A percentile compares a stretch with the other conserved stretches of the same genome.
phyloP scores from a whole-genome alignment of 2,797 vertebrate genomes.

The Acanthurus leucopareius region DNA sequence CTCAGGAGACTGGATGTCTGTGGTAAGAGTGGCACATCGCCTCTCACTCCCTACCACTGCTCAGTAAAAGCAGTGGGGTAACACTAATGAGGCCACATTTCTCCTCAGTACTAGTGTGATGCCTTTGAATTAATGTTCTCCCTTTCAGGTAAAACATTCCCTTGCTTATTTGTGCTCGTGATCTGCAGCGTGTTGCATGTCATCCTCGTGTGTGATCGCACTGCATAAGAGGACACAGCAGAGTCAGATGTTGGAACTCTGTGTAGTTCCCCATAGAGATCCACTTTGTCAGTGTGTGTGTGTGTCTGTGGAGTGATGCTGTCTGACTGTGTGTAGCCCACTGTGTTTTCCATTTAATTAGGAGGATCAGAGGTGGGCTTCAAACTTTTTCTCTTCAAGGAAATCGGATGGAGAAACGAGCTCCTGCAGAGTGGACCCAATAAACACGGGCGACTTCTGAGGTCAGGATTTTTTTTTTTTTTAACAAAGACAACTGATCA shows the following conservation, averaged over 20 bases:
- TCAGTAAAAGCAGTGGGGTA: conserved; percentile 78
- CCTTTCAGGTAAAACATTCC: conserved; percentile 82
- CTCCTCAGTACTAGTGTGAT: conserved; percentile 69
- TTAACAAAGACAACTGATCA: conserved; percentile 65
- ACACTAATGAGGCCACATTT: conserved; percentile 84
- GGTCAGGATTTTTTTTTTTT: conserved; percentile 59
- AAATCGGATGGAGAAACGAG: conserved; percentile 69
- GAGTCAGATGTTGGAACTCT: conserved; percentile 60
- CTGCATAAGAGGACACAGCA: conserved; percentile 73
- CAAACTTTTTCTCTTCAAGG: conserved; percentile 75
- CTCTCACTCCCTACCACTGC: conserved; percentile 37
- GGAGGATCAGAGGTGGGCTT: conserved; percentile 81
- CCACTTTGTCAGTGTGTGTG: conserved; percentile 39
- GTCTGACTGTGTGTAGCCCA: conserved; percentile 70
- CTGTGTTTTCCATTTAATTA: conserved; percentile 86
- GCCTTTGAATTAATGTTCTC: conserved; percentile 80
- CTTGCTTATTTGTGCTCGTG: conserved; percentile 78
- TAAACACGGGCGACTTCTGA: conserved; percentile 67
- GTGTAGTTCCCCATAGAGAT: conserved; percentile 66
- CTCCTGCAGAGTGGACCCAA: conserved; percentile 74
- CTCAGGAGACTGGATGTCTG: conserved; percentile 68
- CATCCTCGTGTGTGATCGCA: conserved; percentile 72
- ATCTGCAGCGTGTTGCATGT: conserved; percentile 77
- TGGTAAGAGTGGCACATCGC: conserved; percentile 60
- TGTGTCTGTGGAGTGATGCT: conserved; percentile 21